phyloP scores from a whole-genome alignment of 2,888 invertebrate species.

The Hydriomena furcata region DNA sequence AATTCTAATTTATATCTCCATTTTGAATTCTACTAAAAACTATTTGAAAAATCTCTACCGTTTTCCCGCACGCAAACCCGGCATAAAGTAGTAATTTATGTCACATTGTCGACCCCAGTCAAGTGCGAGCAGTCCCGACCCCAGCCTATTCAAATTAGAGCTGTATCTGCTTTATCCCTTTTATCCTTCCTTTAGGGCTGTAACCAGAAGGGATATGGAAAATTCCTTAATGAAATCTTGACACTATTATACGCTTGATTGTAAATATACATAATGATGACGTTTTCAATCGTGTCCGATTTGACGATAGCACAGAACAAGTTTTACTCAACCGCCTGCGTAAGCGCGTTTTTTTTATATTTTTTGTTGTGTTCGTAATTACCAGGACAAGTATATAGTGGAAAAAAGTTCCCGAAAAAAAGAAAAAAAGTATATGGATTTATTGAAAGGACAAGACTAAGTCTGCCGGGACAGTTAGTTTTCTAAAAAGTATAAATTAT shows the following conservation, averaged over 20 bases:
- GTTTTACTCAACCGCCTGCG: no score
- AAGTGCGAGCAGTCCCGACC: constrained; percentile 46
- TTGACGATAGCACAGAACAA: no score
- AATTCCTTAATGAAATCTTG: constrained; percentile 1
- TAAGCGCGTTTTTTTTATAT: no score
- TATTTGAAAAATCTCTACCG: constrained; percentile 9
- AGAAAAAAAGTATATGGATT: no score
- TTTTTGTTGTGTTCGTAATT: no score
- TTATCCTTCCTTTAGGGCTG: constrained; percentile 4
- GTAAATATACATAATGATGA: no score
- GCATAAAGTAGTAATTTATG: constrained; percentile 64
- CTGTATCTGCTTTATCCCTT: constrained; percentile 44
- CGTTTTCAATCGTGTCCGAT: no score
- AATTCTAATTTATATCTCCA: background rate
- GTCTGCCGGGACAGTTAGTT: no score
- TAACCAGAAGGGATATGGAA: background rate
- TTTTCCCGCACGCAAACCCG: constrained; percentile 42
- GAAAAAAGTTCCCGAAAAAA: no score
- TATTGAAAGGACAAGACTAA: no score
- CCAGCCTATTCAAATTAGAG: constrained; percentile 64
- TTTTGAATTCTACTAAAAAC: constrained; percentile 4
- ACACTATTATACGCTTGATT: background rate
- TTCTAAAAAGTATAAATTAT: no score
- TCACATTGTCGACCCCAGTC: constrained; percentile 61
- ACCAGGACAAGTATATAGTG: no score